phyloP scores from a whole-genome alignment of 2,797 vertebrate species.

The Gymnopithys bicolor region DNA sequence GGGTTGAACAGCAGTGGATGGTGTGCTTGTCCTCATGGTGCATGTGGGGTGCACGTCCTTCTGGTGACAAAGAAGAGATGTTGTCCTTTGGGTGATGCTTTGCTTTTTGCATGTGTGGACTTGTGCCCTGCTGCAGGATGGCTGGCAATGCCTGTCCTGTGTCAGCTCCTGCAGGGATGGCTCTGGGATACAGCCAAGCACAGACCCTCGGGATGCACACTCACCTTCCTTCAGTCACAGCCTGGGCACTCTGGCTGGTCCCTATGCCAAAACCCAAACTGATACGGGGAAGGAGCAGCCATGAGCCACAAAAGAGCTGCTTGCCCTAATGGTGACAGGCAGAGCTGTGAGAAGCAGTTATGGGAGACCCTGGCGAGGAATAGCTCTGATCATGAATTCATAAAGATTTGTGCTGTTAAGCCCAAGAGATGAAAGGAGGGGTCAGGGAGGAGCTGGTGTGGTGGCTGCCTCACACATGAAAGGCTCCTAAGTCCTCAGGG shows the following conservation, averaged over 20 bases:
- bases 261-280: neutral
- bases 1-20: neutral
- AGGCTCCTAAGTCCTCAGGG: neutral
- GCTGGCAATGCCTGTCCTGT: neutral
- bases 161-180: neutral
- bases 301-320: neutral
- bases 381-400: fast-evolving
- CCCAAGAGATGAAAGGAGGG: neutral
- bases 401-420: neutral
- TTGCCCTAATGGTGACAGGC: neutral
- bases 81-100: neutral
- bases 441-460: neutral
- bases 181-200: neutral
- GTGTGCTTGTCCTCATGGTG: fast-evolving
- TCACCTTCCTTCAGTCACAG: neutral
- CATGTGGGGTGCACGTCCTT: fast-evolving
- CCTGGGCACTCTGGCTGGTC: too few species aligned
- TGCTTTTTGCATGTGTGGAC: neutral
- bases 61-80: neutral
- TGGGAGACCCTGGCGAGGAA: neutral
- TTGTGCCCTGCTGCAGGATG: neutral
- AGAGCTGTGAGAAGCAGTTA: neutral
- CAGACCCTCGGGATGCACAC: neutral
- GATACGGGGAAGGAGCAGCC: neutral
- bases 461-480: neutral